A percentile compares a stretch with the other conserved stretches of the same genome.
Evolutionary conservation across 2,113 vertebrate genomes (phyloP).

Genomic region (Myotis lucifugus): DNA sequence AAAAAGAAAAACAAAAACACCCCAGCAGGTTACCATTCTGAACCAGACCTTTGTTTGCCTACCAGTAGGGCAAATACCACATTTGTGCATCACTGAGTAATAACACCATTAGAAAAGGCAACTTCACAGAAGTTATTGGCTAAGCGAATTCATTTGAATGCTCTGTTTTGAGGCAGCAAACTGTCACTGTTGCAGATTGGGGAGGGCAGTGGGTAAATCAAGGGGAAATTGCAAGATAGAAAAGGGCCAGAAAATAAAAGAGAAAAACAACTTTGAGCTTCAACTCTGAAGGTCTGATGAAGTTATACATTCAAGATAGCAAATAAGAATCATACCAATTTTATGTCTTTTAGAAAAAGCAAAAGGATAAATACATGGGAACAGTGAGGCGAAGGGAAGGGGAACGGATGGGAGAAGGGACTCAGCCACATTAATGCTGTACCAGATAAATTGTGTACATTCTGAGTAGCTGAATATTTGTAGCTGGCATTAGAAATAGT

Average conservation of each 20-base stretch:
- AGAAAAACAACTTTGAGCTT: conserved; percentile 42
- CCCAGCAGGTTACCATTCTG: conserved; percentile 85
- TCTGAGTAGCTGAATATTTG: conserved; percentile 52
- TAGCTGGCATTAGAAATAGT: conserved; percentile 50
- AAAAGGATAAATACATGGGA: conserved; percentile 34
- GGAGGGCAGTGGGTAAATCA: conserved; percentile 80
- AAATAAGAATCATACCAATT: conserved; percentile 28
- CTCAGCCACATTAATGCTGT: conserved; percentile 38
- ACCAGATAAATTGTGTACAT: conserved; percentile 44
- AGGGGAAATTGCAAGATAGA: conserved; percentile 42
- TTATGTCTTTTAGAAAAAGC: conserved; percentile 35
- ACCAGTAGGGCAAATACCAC: conserved; percentile 91
- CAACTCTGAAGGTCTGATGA: conserved; percentile 61
- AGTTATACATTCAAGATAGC: not conserved
- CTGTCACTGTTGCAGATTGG: conserved; percentile 87
- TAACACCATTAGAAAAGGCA: conserved; percentile 93
- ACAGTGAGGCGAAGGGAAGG: conserved; percentile 8
- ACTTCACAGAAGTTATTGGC: conserved; percentile 94
- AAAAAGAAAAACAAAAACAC: conserved; percentile 86
- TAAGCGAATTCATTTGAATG: conserved; percentile 92
- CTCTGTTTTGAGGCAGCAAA: conserved; percentile 91
- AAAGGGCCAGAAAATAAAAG: not conserved
- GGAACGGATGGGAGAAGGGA: conserved; percentile 55
- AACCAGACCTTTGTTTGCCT: conserved; percentile 87
- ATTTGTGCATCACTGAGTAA: conserved; percentile 92